phyloP scores from a whole-genome alignment of 2,888 invertebrate genomes.

The Euproctis similis region DNA sequence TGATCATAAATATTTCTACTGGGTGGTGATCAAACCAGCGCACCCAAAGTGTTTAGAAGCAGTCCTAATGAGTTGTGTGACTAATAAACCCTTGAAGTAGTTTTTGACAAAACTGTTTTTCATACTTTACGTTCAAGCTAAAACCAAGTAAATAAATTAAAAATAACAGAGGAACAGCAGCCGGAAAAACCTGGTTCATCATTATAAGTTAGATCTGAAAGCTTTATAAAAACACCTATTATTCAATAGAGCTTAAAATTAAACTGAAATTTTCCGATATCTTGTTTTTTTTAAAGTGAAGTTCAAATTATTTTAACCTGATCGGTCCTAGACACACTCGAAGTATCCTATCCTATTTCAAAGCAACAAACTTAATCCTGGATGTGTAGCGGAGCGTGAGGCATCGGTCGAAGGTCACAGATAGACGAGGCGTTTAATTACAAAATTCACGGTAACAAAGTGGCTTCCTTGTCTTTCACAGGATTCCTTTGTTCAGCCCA shows the following conservation, averaged over 20 bases:
- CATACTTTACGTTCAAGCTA: too few species aligned
- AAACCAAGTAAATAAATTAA: too few species aligned
- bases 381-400: slow-evolving; percentile 49
- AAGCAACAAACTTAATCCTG: slow-evolving; percentile 31
- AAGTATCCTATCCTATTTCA: slow-evolving; percentile 29
- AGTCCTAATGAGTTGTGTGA: too few species aligned
- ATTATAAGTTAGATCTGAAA: too few species aligned
- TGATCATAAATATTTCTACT: too few species aligned
- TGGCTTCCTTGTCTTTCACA: slow-evolving; percentile 66
- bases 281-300: not conserved
- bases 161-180: too few species aligned
- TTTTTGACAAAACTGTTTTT: too few species aligned
- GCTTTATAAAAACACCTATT: too few species aligned
- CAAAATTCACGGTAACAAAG: slow-evolving; percentile 63
- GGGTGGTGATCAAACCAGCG: too few species aligned
- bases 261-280: not conserved
- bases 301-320: slow-evolving; percentile 1
- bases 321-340: slow-evolving; percentile 8
- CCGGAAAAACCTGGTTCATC: too few species aligned
- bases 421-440: slow-evolving; percentile 73
- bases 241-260: not conserved
- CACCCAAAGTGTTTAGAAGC: too few species aligned
- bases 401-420: slow-evolving; percentile 59
- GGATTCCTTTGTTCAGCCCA: slow-evolving; percentile 43
- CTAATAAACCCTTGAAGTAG: too few species aligned